These are phyloP conservation scores for Loripinus fragilis DNA, from an alignment of 2,888 invertebrate genomes.

Conservation along the genomic window DNA sequence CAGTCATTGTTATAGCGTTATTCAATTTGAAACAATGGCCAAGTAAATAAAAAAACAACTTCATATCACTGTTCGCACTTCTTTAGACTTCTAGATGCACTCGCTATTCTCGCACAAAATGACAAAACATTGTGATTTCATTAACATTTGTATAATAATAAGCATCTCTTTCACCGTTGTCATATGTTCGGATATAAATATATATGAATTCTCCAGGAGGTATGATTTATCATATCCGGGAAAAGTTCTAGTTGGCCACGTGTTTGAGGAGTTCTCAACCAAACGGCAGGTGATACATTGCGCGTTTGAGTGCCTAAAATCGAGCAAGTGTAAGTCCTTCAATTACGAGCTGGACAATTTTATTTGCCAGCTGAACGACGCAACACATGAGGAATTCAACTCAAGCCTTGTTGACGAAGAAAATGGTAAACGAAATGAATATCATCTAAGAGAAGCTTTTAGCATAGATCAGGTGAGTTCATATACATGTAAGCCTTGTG, in stretches of 20 bases:
- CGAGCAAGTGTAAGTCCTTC: slow-evolving; percentile 70
- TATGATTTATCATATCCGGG: slow-evolving; percentile 54
- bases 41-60: background rate
- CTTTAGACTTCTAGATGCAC: slow-evolving; percentile 12
- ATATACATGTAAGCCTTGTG: too few relatives aligned
- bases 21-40: too few relatives aligned
- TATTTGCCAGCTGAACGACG: slow-evolving; percentile 75
- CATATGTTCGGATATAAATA: slow-evolving; percentile 31
- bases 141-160: background rate
- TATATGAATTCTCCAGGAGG: slow-evolving; percentile 56
- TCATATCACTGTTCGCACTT: background rate
- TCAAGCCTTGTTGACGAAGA: slow-evolving; percentile 45
- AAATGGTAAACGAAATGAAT: slow-evolving; percentile 52
- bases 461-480: slow-evolving; percentile 73
- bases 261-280: slow-evolving; percentile 61
- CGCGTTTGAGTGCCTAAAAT: slow-evolving; percentile 74
- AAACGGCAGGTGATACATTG: slow-evolving; percentile 72
- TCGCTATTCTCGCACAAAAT: background rate
- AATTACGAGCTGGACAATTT: slow-evolving; percentile 65
- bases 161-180: background rate
- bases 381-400: slow-evolving; percentile 65
- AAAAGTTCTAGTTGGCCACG: slow-evolving; percentile 61
- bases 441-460: slow-evolving; percentile 71
- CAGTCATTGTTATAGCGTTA: too few relatives aligned
- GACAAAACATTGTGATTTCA: background rate